Base-by-base conservation (phyloP, 2,888 invertebrate species). In the Lepidocyrtinus sp. region DNA sequence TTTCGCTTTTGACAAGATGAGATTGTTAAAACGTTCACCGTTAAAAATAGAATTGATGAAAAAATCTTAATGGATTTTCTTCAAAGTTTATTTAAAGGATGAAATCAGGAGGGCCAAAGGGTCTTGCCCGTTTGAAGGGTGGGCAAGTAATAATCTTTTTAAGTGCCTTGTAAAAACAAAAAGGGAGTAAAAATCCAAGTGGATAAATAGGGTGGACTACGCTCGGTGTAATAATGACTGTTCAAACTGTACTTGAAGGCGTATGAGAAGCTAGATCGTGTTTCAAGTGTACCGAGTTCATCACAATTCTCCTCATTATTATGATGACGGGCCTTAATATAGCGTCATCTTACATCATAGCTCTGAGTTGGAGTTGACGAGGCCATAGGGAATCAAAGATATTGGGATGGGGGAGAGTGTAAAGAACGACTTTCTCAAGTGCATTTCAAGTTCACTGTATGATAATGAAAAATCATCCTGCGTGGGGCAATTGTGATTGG, bases 101-200 rank as follows among this genome's bases (percentile, higher is more conserved):
- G 72, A 63, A 72, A 72, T 72, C 22, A 46, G 72, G 63, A 72
- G 72, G 72, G 72, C 72, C 62, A 36, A 15, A 63, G 63, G 63
- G 46, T 63, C 62, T 72, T 27, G 21, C 72, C 72, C 72, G 62
- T 63, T 62, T 72, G 72, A 72, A 72, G 72, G 72, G 72, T 72
- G 72, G 72, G 72, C 63, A 27, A 63, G 36, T 12, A 36, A 12
- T 36, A 36, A 36, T 7, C 5, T 12, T 5, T 36, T 36, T 36
- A 36, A 36, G 36, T 36, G 36, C 36, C 5, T 36, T 36, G 5
- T 36, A 36, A 36, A 36, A 12, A 36, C 36, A 36, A 36, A n/a
- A 36, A 36, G 36, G 36, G 36, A 36, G 36, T 36, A 7, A 5
- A 36, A 36, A 36, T 36, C 36, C 5, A 36, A 36, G 36, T 36